These are phyloP conservation scores for Sarcophaga peregrina DNA, from an alignment of 1,140 invertebrate species.

Conservation along the genomic window DNA sequence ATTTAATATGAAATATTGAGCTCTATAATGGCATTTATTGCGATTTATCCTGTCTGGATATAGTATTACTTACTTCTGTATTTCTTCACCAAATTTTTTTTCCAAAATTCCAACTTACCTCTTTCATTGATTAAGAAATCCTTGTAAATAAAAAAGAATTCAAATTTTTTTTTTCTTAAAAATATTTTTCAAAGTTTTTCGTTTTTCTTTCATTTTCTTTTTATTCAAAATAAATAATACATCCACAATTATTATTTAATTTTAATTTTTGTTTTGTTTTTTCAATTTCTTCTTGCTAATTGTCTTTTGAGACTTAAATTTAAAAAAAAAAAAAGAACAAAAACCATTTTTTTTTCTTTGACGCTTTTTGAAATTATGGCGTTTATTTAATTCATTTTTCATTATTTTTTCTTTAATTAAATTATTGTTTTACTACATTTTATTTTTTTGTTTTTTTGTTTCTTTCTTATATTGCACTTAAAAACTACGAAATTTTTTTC, in stretches of 20 bases:
- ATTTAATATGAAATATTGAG: no score
- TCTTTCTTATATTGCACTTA: no score
- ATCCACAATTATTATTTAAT: conserved; percentile 28
- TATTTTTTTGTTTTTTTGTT: conserved; percentile 5
- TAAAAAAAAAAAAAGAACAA: background rate
- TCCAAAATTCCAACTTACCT: background rate
- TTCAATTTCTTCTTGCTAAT: no score
- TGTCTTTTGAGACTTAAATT: conserved; percentile 14
- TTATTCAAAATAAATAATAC: conserved; percentile 42
- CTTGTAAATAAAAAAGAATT: background rate
- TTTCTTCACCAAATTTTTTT: background rate
- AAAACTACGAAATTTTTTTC: conserved; percentile 31
- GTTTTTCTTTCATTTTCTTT: conserved; percentile 4
- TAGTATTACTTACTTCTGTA: background rate
- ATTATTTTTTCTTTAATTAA: background rate
- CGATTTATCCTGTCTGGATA: no score
- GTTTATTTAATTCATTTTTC: background rate
- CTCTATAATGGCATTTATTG: no score
- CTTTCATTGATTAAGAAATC: background rate
- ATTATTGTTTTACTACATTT: conserved; percentile 25
- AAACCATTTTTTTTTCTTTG: background rate
- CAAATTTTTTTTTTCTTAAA: conserved; percentile 21
- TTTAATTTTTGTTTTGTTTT: background rate
- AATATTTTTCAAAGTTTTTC: conserved; percentile 35
- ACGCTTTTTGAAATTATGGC: background rate